Evolutionary conservation across 2,797 vertebrate species (phyloP), one percentile per base, ranked within the genome.

Genomic region (Sebastes kiyomatsui): DNA sequence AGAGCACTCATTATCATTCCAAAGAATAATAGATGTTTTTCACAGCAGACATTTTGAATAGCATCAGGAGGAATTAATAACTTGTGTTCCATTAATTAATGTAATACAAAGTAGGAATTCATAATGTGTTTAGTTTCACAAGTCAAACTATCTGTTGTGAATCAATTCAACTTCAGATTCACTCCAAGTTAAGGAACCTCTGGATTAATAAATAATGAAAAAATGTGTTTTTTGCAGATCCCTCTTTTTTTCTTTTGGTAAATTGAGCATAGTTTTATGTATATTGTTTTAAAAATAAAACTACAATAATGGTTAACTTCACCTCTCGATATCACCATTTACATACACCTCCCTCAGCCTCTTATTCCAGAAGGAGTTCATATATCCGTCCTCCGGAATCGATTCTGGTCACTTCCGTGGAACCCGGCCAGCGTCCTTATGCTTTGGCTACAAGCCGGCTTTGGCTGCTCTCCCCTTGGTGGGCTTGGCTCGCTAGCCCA

Each of bases 391-490:
- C 49, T 72, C 65, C 80, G 79, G 55, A 76, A 70, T 80, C 20
- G 9, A 65, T 81, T 82, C 82, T 60, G 72, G 74, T 83, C 80
- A 83, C 84, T 84, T 78, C 72, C 14, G 14, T 78, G 65, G 72
- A 81, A 6, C 38, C 7, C 2, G 16, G 66, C 88, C 74, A 80
- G 32, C 25, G 8, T 87, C 66, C 83, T 79, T 52, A 66, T 77
- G 56, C 65, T 78, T 70, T 80, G 79, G 84, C 80, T 59, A 8
- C 3, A 2, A 62, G 49, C 60, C 32, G 20, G 7, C 73, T 72
- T 81, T 88, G 89, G 81, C 91, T 54, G 70, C 85, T 65, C 67
- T 87, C 79, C 81, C 56, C 52, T 18, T 9, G 32, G 70, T 75
- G 75, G 75, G 58, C 33, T 91, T 69, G 80, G 75, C 66, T 75